Percentiles rank a stretch among this genome's conserved stretches.
Evolutionary conservation across 2,888 invertebrate genomes (phyloP).

Genomic region (Protophormia terraenovae): DNA sequence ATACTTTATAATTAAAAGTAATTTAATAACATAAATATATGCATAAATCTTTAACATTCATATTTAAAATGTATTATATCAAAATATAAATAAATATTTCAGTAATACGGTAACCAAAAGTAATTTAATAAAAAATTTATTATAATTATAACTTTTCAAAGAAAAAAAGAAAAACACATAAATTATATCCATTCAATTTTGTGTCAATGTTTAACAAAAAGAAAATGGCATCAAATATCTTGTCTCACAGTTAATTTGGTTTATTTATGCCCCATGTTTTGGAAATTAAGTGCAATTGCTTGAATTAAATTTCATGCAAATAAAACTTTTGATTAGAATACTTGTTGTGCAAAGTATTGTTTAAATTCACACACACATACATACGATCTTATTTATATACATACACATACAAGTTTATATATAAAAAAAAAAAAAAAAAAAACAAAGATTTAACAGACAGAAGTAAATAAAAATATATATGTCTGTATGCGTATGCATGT

Average conservation of each 20-base stretch:
- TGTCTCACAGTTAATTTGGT: slow-evolving; percentile 57
- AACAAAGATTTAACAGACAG: neutral
- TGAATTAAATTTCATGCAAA: slow-evolving; percentile 80
- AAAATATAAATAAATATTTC: no score
- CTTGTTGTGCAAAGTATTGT: slow-evolving; percentile 55
- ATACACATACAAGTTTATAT: no score
- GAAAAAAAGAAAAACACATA: neutral
- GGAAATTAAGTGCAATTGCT: slow-evolving; percentile 80
- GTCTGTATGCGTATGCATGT: neutral
- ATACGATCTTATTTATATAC: no score
- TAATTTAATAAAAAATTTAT: neutral
- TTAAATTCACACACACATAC: neutral
- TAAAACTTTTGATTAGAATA: slow-evolving; percentile 76
- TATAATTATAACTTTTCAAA: neutral
- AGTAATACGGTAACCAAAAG: neutral
- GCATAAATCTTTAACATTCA: no score
- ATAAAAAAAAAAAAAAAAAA: neutral
- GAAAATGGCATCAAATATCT: slow-evolving; percentile 31
- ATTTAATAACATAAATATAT: no score
- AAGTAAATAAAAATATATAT: neutral
- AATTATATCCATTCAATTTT: slow-evolving; percentile 1
- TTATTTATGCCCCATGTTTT: slow-evolving; percentile 69
- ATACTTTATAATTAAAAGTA: no score
- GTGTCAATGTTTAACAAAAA: neutral
- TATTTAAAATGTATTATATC: no score